Percentiles rank a stretch among this genome's conserved stretches.
phyloP scores from a whole-genome alignment of 2,113 vertebrate genomes.

The Calonectris borealis region DNA sequence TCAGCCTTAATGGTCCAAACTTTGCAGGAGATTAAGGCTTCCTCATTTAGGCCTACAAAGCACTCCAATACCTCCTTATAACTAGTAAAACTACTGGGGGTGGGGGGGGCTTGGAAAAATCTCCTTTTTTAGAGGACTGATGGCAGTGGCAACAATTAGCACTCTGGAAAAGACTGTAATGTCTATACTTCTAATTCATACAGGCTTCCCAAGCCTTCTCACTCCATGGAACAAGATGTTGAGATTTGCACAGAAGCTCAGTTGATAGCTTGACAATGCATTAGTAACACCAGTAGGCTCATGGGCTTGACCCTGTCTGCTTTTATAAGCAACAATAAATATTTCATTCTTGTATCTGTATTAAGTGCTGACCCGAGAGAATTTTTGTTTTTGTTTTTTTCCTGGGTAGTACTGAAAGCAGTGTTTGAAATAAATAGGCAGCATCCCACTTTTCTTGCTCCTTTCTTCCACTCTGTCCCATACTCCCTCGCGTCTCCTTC shows the following conservation, averaged over 20 bases:
- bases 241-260: background rate
- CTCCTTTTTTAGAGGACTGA: background rate
- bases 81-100: background rate
- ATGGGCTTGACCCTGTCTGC: background rate
- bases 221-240: background rate
- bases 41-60: background rate
- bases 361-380: background rate
- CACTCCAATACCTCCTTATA: background rate
- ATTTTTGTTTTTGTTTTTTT: background rate
- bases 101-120: background rate
- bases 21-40: background rate
- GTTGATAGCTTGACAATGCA: background rate
- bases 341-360: conserved; percentile 16
- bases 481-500: background rate
- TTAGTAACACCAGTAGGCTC: background rate
- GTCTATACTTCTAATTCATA: background rate
- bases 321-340: conserved; percentile 25
- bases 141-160: background rate
- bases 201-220: background rate
- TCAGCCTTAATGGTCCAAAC: background rate
- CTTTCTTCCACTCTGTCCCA: background rate
- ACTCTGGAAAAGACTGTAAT: background rate
- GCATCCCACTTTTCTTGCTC: background rate
- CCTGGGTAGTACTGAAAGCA: background rate
- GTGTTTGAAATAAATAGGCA: background rate